Evolutionary conservation across 2,113 vertebrate genomes (phyloP).

Genomic region (Prolemur simus): DNA sequence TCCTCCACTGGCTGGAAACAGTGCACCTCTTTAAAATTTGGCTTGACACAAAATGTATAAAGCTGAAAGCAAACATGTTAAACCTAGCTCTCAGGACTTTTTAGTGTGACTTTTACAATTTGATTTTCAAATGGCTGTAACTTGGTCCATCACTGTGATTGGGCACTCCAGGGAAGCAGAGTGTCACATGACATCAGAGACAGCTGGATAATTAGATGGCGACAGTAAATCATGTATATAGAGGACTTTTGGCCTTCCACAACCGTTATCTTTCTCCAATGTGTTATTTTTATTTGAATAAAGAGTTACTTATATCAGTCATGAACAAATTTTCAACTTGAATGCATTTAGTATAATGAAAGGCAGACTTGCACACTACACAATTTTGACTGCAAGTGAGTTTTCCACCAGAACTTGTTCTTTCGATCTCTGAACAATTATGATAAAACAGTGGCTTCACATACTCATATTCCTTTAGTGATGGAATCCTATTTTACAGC

Average conservation of each 20-base stretch:
- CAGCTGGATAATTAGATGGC: background rate
- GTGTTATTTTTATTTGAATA: conserved; percentile 57
- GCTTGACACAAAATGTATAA: background rate
- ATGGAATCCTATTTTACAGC: background rate
- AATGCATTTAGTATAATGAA: conserved; percentile 64
- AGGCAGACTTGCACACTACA: conserved; percentile 37
- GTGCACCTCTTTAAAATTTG: background rate
- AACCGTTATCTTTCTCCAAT: background rate
- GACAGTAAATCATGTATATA: background rate
- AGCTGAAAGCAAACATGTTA: background rate
- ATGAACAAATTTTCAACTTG: conserved; percentile 66
- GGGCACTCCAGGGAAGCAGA: background rate
- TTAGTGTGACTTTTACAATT: background rate
- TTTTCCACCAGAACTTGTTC: conserved; percentile 16
- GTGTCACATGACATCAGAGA: background rate
- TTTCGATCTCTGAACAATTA: conserved; percentile 13
- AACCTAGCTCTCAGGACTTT: background rate
- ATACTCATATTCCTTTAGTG: background rate
- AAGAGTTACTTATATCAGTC: conserved; percentile 47
- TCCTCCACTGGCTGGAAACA: background rate
- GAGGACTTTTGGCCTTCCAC: background rate
- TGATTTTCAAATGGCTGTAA: background rate
- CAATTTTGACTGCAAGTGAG: conserved; percentile 18
- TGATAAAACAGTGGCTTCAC: background rate
- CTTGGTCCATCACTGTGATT: background rate